Percentiles rank a stretch among this genome's conserved stretches.
phyloP scores from a whole-genome alignment of 1,140 invertebrate genomes.

The Trichonephila inaurata region DNA sequence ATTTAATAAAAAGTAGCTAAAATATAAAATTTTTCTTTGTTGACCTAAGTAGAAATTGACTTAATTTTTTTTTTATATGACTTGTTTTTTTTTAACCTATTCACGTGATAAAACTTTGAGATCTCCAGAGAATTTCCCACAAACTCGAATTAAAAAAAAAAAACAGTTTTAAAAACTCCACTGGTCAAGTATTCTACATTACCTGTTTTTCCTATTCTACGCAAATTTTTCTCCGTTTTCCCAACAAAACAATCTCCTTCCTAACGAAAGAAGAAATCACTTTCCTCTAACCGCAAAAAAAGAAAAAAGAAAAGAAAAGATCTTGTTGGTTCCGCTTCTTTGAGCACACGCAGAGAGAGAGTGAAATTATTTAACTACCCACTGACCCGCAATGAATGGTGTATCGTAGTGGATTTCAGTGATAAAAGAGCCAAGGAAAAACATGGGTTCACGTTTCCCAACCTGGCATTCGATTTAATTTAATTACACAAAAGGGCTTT shows the following conservation, averaged over 20 bases:
- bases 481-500: slow-evolving; percentile 17
- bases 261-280: neutral
- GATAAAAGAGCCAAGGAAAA: slow-evolving; percentile 1
- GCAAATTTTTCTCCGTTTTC: no score
- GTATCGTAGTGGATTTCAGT: neutral
- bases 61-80: no score
- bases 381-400: slow-evolving; percentile 33
- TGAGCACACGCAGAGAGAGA: slow-evolving; percentile 43
- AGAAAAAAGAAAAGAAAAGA: neutral
- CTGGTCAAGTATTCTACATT: no score
- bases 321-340: slow-evolving; percentile 35
- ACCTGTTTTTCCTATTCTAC: no score
- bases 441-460: neutral
- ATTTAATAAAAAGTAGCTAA: no score
- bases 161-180: no score
- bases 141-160: no score
- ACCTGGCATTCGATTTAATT: neutral
- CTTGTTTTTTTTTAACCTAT: no score
- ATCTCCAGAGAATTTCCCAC: no score
- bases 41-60: no score
- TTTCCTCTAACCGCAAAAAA: neutral
- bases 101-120: no score
- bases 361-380: slow-evolving; percentile 45
- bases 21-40: no score
- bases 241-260: neutral